Percentiles rank a stretch among this genome's conserved stretches.
Conservation (phyloP, 2,888 invertebrate genomes). For the Lampropteryx suffumata region DNA sequence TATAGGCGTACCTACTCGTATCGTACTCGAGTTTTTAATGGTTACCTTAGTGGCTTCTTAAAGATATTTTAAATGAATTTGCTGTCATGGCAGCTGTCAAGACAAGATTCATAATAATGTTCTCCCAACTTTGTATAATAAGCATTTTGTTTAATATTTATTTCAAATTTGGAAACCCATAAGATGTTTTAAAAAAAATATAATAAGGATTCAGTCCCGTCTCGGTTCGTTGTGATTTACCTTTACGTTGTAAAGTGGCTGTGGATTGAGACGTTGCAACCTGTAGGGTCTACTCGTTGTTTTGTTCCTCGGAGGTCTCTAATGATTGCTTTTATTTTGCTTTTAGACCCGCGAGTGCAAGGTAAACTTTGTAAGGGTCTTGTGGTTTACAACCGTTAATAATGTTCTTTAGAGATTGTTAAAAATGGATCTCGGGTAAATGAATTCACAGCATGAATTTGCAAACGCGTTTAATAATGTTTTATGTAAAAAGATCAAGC, state of each 20-base stretch:
- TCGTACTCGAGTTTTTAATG: no score
- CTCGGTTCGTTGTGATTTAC: neutral
- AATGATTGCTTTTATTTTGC: slow-evolving; percentile 52
- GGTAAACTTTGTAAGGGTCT: slow-evolving; percentile 14
- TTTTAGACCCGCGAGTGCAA: slow-evolving; percentile 36
- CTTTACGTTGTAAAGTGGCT: slow-evolving; percentile 43
- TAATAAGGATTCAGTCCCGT: neutral
- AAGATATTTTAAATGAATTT: no score
- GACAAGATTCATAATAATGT: no score
- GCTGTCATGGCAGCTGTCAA: no score
- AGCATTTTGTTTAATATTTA: no score
- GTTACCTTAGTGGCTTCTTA: no score
- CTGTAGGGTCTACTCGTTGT: slow-evolving; percentile 60
- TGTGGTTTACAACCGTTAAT: slow-evolving; percentile 4
- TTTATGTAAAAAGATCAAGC: no score
- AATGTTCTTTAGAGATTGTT: slow-evolving; percentile 1
- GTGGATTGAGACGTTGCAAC: slow-evolving; percentile 69
- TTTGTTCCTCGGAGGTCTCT: slow-evolving; percentile 49
- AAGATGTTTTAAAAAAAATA: neutral
- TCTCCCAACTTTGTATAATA: no score
- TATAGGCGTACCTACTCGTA: no score
- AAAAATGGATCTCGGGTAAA: neutral
- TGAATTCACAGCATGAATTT: no score
- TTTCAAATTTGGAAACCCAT: no score
- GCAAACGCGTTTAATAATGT: no score